Evolutionary conservation across 1,140 invertebrate species (phyloP).

Genomic region (Antheraea pernyi): DNA sequence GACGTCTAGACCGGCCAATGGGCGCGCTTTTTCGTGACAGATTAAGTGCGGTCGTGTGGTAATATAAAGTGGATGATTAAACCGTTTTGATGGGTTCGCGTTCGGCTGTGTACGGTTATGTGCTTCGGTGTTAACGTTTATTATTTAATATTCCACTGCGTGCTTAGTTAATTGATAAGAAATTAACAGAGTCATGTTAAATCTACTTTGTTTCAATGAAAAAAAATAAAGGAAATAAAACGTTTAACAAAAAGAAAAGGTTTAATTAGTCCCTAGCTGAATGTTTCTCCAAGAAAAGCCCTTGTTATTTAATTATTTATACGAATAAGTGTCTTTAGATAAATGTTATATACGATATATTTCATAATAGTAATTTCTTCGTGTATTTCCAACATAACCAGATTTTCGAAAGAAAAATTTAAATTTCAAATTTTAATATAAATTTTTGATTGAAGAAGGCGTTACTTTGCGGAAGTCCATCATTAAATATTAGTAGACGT

Average conservation of each 20-base stretch:
- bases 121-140: slow-evolving; percentile 18
- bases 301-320: not conserved
- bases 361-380: too few species aligned
- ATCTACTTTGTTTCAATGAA: not conserved
- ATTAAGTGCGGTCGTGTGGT: slow-evolving; percentile 60
- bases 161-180: slow-evolving; percentile 21
- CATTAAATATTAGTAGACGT: too few species aligned
- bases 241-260: not conserved
- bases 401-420: too few species aligned
- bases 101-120: slow-evolving; percentile 14
- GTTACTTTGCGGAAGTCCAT: too few species aligned
- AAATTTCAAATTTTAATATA: too few species aligned
- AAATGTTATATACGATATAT: too few species aligned
- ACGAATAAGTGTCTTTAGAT: not conserved
- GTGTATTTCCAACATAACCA: too few species aligned
- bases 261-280: not conserved
- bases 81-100: slow-evolving; percentile 46
- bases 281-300: not conserved
- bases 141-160: slow-evolving; percentile 26
- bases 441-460: too few species aligned
- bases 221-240: not conserved
- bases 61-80: slow-evolving; percentile 64
- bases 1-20: slow-evolving; percentile 55
- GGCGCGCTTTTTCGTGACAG: slow-evolving; percentile 59
- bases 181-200: slow-evolving; percentile 2